Evolutionary conservation across 2,888 invertebrate species (phyloP), one percentile per base, ranked within the genome.

Genomic region (Ceramica pisi): DNA sequence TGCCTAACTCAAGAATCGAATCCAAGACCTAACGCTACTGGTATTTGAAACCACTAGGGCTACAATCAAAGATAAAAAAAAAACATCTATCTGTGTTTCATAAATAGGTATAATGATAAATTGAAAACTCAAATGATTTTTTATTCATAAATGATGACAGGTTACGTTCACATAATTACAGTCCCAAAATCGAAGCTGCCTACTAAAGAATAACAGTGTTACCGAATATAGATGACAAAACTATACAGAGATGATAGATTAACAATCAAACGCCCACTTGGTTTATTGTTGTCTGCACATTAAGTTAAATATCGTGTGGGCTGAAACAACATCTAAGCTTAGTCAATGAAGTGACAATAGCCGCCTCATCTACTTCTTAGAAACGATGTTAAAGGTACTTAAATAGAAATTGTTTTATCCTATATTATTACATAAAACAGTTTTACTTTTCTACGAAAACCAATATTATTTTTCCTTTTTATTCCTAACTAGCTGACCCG

Each of bases 261-360:
- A 41, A 41, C 67, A 51, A 70, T 70, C 57, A 56, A 56, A 70
- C 68, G 21, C 68, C 70, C 23, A 67, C 57, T 19, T 7, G 3
- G 21, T 46, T n/a, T 46, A 46, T 10, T 62, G 38, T 38, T 31
- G 12, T 46, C 14, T 51, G 19, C 48, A 21, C n/a, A 48, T 48
- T 48, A 38, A 14, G 6, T 1, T 8, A 14, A 62, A 19, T 5
- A 21, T 14, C 3, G 26, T 16, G 68, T 71, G 53, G 46, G 71
- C 5, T 26, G 14, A 31, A 38, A n/a, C 26, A 5, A 31, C 14
- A 46, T 35, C 61, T 51, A 26, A 67, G 50, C 23, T 8, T 7
- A 46, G 5, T 44, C 44, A 16, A 44, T 46, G 46, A 46, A 19
- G 8, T 19, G 19, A 46, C 7, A 1, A 46, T 46, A 46, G 41